Percentiles rank a stretch among this genome's conserved stretches.
Evolutionary conservation across 2,888 invertebrate genomes (phyloP).

Genomic region (Pristionchus mayeri): DNA sequence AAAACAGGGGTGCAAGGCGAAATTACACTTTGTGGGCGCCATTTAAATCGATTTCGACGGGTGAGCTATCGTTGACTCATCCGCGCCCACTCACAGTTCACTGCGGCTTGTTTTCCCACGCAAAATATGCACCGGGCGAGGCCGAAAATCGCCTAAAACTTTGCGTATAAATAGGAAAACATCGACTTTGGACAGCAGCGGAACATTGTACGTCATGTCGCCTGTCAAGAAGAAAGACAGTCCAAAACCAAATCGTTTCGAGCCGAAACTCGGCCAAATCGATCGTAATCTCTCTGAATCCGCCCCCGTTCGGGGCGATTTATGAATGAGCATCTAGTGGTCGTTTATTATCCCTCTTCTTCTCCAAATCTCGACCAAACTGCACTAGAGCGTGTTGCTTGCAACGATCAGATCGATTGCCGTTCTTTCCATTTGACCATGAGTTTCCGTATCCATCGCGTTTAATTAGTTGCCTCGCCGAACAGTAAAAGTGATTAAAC

Average conservation of each 20-base stretch:
- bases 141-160: not conserved
- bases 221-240: no score
- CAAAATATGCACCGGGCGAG: no score
- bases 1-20: no score
- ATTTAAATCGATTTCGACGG: no score
- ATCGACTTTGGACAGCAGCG: not conserved
- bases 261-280: not conserved
- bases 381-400: not conserved
- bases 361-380: not conserved
- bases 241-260: not conserved
- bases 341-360: not conserved
- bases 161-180: not conserved
- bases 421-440: constrained; percentile 19
- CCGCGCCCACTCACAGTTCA: no score
- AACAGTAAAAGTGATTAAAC: not conserved
- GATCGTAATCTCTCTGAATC: not conserved
- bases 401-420: not conserved
- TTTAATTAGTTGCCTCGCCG: not conserved
- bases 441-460: not conserved
- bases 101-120: no score
- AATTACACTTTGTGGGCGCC: no score
- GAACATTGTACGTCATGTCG: no score
- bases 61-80: no score
- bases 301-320: not conserved
- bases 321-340: not conserved